phyloP scores from a whole-genome alignment of 2,113 vertebrate species.

The Strix aluco region DNA sequence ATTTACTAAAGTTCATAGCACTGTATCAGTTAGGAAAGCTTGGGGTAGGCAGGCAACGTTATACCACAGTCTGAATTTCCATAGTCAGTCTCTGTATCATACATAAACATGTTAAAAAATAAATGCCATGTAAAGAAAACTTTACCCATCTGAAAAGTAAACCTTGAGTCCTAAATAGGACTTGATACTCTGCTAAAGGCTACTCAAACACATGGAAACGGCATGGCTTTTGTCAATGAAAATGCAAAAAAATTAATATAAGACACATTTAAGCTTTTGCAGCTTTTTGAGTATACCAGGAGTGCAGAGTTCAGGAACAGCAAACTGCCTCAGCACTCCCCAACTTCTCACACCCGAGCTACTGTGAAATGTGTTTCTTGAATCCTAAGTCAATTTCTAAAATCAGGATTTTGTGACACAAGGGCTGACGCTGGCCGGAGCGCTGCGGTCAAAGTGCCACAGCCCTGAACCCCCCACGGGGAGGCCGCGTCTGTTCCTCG shows the following conservation, averaged over 20 bases:
- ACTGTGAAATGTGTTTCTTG: too few species aligned
- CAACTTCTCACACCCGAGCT: too few species aligned
- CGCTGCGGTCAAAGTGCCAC: too few species aligned
- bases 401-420: too few species aligned
- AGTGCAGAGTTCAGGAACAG: fast-evolving
- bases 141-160: not conserved
- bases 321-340: fast-evolving
- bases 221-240: fast-evolving
- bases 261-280: too few species aligned
- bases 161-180: not conserved
- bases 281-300: fast-evolving
- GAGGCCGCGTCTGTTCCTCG: not conserved
- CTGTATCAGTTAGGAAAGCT: fast-evolving
- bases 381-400: too few species aligned
- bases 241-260: fast-evolving
- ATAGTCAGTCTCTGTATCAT: fast-evolving
- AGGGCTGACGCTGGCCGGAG: too few species aligned
- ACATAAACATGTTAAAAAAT: not conserved
- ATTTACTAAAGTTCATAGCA: fast-evolving
- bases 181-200: not conserved
- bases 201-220: fast-evolving
- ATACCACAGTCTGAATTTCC: fast-evolving
- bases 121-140: not conserved
- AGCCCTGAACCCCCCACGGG: too few species aligned
- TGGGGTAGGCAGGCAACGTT: fast-evolving